Evolutionary conservation across 2,797 vertebrate species (phyloP).

Genomic region (Octomys mimax): DNA sequence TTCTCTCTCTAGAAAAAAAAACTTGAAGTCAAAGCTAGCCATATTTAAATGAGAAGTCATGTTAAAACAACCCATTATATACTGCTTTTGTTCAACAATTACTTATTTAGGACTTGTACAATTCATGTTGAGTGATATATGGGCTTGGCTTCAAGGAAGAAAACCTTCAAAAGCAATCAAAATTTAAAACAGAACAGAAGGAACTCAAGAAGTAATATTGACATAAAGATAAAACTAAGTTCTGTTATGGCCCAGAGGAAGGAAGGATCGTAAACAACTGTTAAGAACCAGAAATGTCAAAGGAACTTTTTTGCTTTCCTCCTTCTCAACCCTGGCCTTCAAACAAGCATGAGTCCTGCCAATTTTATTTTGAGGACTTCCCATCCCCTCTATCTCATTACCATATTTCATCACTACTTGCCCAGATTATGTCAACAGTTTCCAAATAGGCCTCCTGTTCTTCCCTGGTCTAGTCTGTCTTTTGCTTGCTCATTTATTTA

Average conservation of each 20-base stretch:
- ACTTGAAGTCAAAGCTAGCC: slow-evolving; percentile 37
- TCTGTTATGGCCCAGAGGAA: not conserved
- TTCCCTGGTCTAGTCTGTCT: not conserved
- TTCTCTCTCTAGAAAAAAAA: not conserved
- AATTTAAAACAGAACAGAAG: not conserved
- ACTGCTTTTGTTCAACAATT: slow-evolving; percentile 19
- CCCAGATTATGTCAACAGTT: not conserved
- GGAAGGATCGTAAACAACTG: not conserved
- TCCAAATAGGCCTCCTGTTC: not conserved
- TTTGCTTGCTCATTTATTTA: not conserved
- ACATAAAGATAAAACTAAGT: not conserved
- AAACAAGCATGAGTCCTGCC: not conserved
- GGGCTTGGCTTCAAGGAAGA: not conserved
- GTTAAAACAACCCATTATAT: slow-evolving; percentile 10
- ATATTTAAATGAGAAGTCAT: slow-evolving; percentile 35
- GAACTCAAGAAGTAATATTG: not conserved
- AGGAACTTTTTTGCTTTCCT: not conserved
- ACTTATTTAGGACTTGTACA: not conserved
- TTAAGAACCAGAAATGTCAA: not conserved
- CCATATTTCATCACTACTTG: slow-evolving; percentile 1
- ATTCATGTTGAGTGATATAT: not conserved
- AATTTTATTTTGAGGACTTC: not conserved
- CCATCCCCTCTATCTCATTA: not conserved
- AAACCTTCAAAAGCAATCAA: not conserved
- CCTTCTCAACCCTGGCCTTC: not conserved